phyloP scores from a whole-genome alignment of 1,140 invertebrate species.

The Drosophila tristis region DNA sequence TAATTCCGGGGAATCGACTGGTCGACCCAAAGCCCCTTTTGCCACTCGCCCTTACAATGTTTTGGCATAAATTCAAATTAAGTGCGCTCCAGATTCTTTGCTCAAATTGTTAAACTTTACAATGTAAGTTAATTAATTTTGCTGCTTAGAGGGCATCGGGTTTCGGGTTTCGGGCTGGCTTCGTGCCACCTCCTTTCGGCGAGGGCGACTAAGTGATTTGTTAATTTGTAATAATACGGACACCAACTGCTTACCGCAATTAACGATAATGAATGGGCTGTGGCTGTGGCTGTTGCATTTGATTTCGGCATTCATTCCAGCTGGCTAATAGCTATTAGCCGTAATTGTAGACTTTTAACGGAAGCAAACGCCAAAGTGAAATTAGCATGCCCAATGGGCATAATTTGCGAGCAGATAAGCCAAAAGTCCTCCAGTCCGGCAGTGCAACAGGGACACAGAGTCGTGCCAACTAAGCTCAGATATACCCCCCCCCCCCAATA shows the following conservation, averaged over 20 bases:
- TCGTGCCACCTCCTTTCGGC: neutral
- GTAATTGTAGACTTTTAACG: conserved; percentile 76
- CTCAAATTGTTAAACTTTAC: conserved; percentile 69
- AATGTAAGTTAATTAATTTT: conserved; percentile 77
- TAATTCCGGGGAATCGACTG: neutral
- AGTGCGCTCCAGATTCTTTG: conserved; percentile 50
- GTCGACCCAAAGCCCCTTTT: neutral
- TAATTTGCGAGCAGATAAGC: conserved; percentile 58
- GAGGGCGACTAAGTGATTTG: conserved; percentile 66
- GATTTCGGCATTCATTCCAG: conserved; percentile 43
- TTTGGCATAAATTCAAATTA: conserved; percentile 56
- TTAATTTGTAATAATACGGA: conserved; percentile 75
- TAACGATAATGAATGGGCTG: conserved; percentile 68
- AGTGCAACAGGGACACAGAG: conserved; percentile 15
- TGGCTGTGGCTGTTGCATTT: conserved; percentile 28
- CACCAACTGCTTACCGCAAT: conserved; percentile 62
- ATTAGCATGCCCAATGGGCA: conserved; percentile 77
- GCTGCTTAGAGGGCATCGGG: conserved; percentile 44
- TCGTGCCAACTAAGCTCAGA: neutral
- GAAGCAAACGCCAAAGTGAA: conserved; percentile 62
- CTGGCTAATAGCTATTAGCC: conserved; percentile 59
- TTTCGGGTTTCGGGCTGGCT: conserved; percentile 19
- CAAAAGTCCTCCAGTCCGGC: conserved; percentile 5
- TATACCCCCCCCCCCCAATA: neutral
- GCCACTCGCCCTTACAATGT: neutral